Evolutionary conservation across 2,888 invertebrate genomes (phyloP).

Genomic region (Xanthia icteritia): DNA sequence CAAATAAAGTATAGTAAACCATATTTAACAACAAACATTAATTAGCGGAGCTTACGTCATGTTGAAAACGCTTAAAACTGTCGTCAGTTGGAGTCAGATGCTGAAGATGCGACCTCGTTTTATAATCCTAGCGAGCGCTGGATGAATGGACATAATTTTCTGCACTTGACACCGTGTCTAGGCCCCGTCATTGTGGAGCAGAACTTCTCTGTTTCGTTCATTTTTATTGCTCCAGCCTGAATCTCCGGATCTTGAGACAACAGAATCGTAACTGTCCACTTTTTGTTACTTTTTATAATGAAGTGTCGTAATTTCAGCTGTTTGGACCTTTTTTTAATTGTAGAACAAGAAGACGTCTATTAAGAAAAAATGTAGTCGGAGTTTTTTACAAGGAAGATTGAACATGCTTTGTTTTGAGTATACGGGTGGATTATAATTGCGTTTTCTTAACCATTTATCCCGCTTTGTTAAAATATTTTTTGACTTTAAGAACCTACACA

Average conservation of each 20-base stretch:
- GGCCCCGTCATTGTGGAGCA: conserved; percentile 81
- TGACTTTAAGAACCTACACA: no score
- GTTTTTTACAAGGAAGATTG: conserved; percentile 37
- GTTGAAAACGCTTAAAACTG: conserved; percentile 79
- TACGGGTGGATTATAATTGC: neutral
- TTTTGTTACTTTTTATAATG: conserved; percentile 64
- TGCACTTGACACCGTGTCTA: conserved; percentile 87
- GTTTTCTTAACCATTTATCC: neutral
- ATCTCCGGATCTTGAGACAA: conserved; percentile 71
- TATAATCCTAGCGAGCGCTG: conserved; percentile 85
- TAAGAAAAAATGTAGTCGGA: conserved; percentile 33
- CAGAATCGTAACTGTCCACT: conserved; percentile 51
- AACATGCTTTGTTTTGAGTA: conserved; percentile 36
- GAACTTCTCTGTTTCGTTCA: conserved; percentile 81
- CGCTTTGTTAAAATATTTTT: neutral
- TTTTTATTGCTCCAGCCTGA: conserved; percentile 81
- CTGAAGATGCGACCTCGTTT: conserved; percentile 86
- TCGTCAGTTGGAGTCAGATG: conserved; percentile 77
- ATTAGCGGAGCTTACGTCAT: conserved; percentile 75
- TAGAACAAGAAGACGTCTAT: conserved; percentile 44
- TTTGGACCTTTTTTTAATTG: conserved; percentile 55
- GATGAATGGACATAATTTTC: conserved; percentile 90
- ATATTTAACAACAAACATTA: conserved; percentile 71
- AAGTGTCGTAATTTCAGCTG: conserved; percentile 61
- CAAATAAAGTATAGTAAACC: conserved; percentile 22